Conservation (phyloP, 2,797 vertebrate species). For the Megaceryle alcyon region DNA sequence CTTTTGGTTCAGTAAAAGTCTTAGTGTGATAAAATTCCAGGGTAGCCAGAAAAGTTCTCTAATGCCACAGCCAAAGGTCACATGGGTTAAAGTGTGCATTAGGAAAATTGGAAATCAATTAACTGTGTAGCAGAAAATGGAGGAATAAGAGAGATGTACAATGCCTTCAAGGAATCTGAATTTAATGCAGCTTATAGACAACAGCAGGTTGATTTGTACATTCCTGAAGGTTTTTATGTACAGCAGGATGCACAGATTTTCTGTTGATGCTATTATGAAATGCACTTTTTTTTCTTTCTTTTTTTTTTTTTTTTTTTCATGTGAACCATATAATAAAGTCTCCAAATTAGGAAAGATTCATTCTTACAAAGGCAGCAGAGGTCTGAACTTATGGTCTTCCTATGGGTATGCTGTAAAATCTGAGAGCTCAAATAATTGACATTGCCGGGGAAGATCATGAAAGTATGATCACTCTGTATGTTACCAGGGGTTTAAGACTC, state of each 20-base stretch:
- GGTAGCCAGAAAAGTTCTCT: not conserved
- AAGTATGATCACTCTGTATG: not conserved
- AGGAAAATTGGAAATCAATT: not conserved
- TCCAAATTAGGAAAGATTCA: not conserved
- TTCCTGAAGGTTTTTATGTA: not conserved
- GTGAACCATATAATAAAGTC: not conserved
- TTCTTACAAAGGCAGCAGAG: not conserved
- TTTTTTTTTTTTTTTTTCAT: not conserved
- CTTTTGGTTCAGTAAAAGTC: not conserved
- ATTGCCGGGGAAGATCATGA: not conserved
- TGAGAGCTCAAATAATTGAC: not conserved
- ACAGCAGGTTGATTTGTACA: not conserved
- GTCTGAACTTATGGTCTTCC: not conserved
- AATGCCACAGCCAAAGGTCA: not conserved
- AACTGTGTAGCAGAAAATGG: not conserved
- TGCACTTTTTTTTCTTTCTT: not conserved
- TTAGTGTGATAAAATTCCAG: not conserved
- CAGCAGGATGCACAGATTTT: not conserved
- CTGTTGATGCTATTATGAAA: not conserved
- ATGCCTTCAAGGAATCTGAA: not conserved
- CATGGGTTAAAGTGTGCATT: not conserved
- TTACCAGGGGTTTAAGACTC: not conserved
- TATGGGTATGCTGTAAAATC: not conserved
- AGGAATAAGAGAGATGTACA: not conserved
- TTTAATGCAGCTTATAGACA: not conserved